A percentile compares a stretch with the other conserved stretches of the same genome.
phyloP scores from a whole-genome alignment of 2,113 vertebrate genomes.

The Thinocorus orbignyianus region DNA sequence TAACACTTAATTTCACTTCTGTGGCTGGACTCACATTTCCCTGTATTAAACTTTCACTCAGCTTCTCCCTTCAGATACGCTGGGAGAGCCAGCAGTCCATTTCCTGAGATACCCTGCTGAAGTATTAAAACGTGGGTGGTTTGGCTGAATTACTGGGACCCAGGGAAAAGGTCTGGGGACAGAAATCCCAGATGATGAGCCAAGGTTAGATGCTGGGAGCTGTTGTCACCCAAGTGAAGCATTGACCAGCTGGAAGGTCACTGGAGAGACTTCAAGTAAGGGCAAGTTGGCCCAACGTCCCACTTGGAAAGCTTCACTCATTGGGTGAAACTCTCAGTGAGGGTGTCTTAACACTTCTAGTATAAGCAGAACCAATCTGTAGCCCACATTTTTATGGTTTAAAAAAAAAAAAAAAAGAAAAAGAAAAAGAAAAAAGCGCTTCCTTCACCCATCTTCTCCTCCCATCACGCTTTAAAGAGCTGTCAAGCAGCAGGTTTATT shows the following conservation, averaged over 20 bases:
- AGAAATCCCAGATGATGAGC: background rate
- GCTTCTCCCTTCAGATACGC: background rate
- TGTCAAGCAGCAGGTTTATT: slow-evolving; percentile 34
- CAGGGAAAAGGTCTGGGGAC: background rate
- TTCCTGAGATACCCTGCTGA: background rate
- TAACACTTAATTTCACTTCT: slow-evolving; percentile 10
- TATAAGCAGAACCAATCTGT: background rate
- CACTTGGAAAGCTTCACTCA: background rate
- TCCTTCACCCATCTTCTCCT: background rate
- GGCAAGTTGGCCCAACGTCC: background rate
- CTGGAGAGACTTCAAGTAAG: background rate
- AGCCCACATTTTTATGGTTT: background rate
- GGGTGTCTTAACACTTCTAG: background rate
- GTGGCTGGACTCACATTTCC: background rate
- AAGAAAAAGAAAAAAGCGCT: background rate
- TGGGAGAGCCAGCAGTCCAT: background rate
- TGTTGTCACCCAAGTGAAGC: background rate
- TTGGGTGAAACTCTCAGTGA: background rate
- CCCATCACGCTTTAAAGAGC: background rate
- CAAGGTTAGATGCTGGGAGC: background rate
- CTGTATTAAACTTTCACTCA: background rate
- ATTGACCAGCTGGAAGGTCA: background rate
- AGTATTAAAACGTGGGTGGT: background rate
- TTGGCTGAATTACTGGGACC: background rate
- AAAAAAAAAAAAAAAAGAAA: background rate